Percentiles rank a stretch among this genome's conserved stretches.
Evolutionary conservation across 2,797 vertebrate genomes (phyloP).

Genomic region (Rachycentron canadum): DNA sequence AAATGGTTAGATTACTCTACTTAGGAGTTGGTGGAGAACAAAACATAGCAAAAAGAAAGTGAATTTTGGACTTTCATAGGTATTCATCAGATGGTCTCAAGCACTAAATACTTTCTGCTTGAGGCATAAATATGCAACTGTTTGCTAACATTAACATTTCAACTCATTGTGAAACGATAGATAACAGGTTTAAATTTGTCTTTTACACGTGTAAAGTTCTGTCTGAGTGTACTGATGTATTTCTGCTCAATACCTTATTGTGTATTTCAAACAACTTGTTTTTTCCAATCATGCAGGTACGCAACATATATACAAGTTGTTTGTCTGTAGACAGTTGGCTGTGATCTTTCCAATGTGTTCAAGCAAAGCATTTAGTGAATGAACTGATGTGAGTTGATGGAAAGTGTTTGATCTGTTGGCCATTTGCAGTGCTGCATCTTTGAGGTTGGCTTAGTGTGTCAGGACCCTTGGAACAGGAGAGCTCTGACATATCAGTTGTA

Average conservation of each 20-base stretch:
- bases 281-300: constrained; percentile 1
- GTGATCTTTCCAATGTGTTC: constrained; percentile 4
- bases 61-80: not conserved
- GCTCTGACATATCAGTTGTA: constrained; percentile 55
- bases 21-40: not conserved
- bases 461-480: constrained; percentile 48
- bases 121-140: constrained; percentile 1
- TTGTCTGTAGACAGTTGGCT: not conserved
- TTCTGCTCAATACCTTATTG: not conserved
- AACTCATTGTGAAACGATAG: not conserved
- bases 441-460: constrained; percentile 36
- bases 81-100: not conserved
- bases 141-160: not conserved
- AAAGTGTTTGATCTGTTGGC: constrained; percentile 41
- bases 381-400: constrained; percentile 30
- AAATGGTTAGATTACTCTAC: not conserved
- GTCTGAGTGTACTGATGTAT: not conserved
- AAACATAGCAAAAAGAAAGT: constrained; percentile 6
- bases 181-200: not conserved
- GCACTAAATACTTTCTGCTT: not conserved
- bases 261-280: constrained; percentile 11
- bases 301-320: not conserved
- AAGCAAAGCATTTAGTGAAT: constrained; percentile 26
- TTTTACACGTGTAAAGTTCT: not conserved
- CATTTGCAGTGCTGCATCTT: constrained; percentile 18